A percentile compares a stretch with the other conserved stretches of the same genome.
Conservation (phyloP, 2,797 vertebrate species). For the Crocodylus rhombifer region DNA sequence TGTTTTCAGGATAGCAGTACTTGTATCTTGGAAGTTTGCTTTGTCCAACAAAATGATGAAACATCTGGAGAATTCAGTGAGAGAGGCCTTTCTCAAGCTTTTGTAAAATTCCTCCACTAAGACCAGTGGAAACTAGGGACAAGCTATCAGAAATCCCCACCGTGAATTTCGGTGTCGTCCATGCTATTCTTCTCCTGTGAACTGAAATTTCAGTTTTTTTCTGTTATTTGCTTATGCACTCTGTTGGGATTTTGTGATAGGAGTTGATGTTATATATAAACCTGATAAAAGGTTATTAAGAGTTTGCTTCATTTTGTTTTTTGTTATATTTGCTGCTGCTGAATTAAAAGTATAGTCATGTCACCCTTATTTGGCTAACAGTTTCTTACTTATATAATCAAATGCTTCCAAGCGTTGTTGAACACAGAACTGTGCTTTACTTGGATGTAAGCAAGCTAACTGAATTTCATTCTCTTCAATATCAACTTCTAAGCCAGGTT, state of each 20-base stretch:
- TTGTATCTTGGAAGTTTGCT: not conserved
- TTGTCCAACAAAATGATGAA: not conserved
- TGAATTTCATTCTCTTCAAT: not conserved
- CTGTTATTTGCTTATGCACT: fast-evolving
- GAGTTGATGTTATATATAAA: fast-evolving
- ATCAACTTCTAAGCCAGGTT: not conserved
- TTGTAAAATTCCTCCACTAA: not conserved
- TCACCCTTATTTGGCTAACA: not conserved
- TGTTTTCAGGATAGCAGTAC: not conserved
- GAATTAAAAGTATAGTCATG: not conserved
- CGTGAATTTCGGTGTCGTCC: not conserved
- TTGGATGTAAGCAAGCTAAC: not conserved
- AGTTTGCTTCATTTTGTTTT: not conserved
- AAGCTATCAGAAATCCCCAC: not conserved
- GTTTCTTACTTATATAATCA: not conserved
- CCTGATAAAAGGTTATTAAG: not conserved
- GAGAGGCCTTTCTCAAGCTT: not conserved
- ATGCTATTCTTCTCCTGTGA: fast-evolving
- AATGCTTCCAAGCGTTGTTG: not conserved
- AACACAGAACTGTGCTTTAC: not conserved
- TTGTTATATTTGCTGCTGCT: not conserved
- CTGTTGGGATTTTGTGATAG: not conserved
- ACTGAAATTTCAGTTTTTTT: not conserved
- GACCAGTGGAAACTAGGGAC: fast-evolving
- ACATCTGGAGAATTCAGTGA: not conserved